Evolutionary conservation across 2,888 invertebrate genomes (phyloP), one percentile per base, ranked within the genome.

Genomic region (Chromoteleia sp.): DNA sequence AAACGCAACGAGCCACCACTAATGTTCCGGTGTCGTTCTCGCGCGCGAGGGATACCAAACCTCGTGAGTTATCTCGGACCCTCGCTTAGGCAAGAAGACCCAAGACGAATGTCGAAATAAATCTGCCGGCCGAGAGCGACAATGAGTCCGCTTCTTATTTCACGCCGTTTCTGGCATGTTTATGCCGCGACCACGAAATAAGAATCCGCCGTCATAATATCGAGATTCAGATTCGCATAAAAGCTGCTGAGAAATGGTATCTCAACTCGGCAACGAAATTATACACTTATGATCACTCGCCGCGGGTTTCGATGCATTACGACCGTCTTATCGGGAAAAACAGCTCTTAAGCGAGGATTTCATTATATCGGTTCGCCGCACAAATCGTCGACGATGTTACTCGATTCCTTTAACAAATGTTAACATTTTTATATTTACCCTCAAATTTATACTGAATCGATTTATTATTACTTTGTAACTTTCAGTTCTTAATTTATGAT

Each of bases 1-100:
- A 87, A 88, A 87, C 86, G 85, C 86, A 87, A 88, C 87, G 87
- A 87, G 84, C 85, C 84, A 83, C 84, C 84, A 84, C 87, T 88
- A 88, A 89, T 89, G 87, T 85, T 84, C 84, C 85, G 82, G 73
- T 54, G 80, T 67, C 58, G 74, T 50, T 67, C 71, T 63, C 70
- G 70, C 70, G 78, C 43, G 67, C 56, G 52, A 50, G 45, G 29
- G 45, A 78, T 29, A 65, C 71, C 48, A 12, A 19, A 48, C 43
- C 56, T 43, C 83, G 68, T 84, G 82, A 85, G 81, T 83, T 84
- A 82, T 73, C 73, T 58, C 67, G 81, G 78, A 17, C 29, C 56
- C 68, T 73, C 80, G 63, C 41, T 14, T 63, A 39, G 56, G 78
- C 84, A 86, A 88, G 85, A 89, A 87, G 80, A 59, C 56, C 83